phyloP scores from a whole-genome alignment of 2,888 invertebrate genomes.

The Cremastinae sp. region DNA sequence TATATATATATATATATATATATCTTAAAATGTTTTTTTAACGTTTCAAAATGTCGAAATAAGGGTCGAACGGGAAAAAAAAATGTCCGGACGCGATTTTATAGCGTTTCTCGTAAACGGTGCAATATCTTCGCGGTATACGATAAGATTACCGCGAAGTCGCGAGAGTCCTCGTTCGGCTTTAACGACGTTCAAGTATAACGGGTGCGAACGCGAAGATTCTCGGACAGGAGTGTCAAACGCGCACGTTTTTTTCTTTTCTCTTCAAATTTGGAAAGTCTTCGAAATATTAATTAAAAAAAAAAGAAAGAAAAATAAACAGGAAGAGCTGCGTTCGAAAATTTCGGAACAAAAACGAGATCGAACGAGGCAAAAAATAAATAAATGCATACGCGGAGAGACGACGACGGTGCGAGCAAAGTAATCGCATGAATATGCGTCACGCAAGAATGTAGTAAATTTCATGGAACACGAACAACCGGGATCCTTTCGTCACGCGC shows the following conservation, averaged over 20 bases:
- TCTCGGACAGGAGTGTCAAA: constrained; percentile 1
- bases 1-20: constrained; percentile 17
- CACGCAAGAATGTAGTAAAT: constrained; percentile 4
- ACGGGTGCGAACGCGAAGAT: neutral
- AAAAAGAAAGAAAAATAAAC: too few relatives aligned
- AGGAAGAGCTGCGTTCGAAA: too few relatives aligned
- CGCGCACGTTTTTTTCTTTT: neutral
- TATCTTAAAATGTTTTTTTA: constrained; percentile 43
- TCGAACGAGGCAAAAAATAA: too few relatives aligned
- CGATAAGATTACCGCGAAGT: constrained; percentile 73
- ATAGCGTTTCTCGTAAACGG: constrained; percentile 64
- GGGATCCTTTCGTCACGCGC: constrained; percentile 19
- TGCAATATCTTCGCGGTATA: constrained; percentile 69
- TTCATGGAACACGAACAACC: neutral
- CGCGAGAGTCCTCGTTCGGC: constrained; percentile 39
- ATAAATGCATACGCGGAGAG: too few relatives aligned
- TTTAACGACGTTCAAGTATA: constrained; percentile 37
- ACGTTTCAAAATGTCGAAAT: constrained; percentile 10
- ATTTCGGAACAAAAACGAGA: too few relatives aligned
- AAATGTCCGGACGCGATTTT: constrained; percentile 59
- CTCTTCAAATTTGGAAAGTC: too few relatives aligned
- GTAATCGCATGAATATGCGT: neutral
- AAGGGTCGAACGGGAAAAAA: constrained; percentile 18
- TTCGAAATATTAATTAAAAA: too few relatives aligned
- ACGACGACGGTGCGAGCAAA: too few relatives aligned